Conservation (phyloP, 2,113 vertebrate genomes). For the Callospermophilus lateralis region DNA sequence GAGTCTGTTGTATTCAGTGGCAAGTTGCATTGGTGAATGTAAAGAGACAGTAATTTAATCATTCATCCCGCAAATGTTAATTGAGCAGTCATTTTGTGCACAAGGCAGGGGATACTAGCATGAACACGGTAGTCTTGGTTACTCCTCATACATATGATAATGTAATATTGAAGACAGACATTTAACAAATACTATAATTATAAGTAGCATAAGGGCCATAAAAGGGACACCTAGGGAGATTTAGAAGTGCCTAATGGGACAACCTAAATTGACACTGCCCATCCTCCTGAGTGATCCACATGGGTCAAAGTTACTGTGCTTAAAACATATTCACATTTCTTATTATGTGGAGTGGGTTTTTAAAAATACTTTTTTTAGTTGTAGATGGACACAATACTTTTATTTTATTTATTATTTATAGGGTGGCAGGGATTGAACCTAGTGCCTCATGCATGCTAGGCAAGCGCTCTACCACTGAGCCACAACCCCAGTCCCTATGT, state of each 20-base stretch:
- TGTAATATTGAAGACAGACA: background rate
- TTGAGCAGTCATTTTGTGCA: background rate
- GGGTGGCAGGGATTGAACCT: too few relatives aligned
- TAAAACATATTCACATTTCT: conserved; percentile 30
- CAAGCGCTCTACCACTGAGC: too few relatives aligned
- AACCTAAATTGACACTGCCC: background rate
- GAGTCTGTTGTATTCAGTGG: too few relatives aligned
- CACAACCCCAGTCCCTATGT: background rate
- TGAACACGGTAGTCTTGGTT: background rate
- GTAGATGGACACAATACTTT: too few relatives aligned
- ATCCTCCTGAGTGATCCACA: background rate
- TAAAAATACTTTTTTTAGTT: too few relatives aligned
- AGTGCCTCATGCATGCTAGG: too few relatives aligned
- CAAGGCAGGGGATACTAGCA: background rate
- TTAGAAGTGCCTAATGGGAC: background rate
- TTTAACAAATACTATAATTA: background rate
- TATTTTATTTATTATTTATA: too few relatives aligned
- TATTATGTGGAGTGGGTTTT: background rate
- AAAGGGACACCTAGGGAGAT: background rate
- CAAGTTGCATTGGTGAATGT: background rate
- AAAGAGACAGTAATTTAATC: background rate
- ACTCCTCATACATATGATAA: background rate
- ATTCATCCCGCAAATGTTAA: background rate
- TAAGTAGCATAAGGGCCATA: background rate
- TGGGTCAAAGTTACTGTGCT: background rate